Evolutionary conservation across 1,140 invertebrate species (phyloP), one percentile per base, ranked within the genome.

Genomic region (Arion vulgaris): DNA sequence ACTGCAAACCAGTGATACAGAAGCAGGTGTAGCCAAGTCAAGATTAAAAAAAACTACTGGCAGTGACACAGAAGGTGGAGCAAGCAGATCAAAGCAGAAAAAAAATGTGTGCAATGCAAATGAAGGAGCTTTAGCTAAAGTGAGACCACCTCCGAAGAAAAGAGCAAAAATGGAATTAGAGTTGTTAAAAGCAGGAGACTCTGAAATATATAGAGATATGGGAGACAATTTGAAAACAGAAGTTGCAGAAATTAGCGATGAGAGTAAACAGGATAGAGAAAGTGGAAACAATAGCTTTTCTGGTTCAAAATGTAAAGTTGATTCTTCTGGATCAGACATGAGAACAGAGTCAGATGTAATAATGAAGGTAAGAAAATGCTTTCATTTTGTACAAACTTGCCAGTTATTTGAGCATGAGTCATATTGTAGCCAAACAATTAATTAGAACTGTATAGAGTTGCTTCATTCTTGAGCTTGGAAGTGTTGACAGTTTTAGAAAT

Each of bases 61-160:
- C 11, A 81, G 79, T 81, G 79, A 81, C 32, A 72, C 79, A 53
- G 79, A 81, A 68, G 79, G 68, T 5, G 28, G 45, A 9, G 45
- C 15, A n/a, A 36, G 1, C 23, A 80, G 66, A 26, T 26, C 17
- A 17, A 81, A 73, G 45, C 39, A 38, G 26, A 81, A 73, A 32
- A 81, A 81, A 53, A 45, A 28, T 34, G 26, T 34, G 38, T 51
- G 32, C 15, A 17, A 5, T 32, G 69, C 34, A 17, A 39, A 17
- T 41, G 68, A 28, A 28, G 68, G 57, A 26, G 34, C 28, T 19
- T 13, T 72, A 9, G 15, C 68, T 23, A 81, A 81, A 13, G 85
- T 89, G 41, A 86, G 89, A 84, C 88, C 88, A 15, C 89, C 89
- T 17, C 89, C 89, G 32, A 90, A 90, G 85, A 90, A 90, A 82